Base-by-base conservation (phyloP, 2,113 vertebrate species). In the Promerops cafer region DNA sequence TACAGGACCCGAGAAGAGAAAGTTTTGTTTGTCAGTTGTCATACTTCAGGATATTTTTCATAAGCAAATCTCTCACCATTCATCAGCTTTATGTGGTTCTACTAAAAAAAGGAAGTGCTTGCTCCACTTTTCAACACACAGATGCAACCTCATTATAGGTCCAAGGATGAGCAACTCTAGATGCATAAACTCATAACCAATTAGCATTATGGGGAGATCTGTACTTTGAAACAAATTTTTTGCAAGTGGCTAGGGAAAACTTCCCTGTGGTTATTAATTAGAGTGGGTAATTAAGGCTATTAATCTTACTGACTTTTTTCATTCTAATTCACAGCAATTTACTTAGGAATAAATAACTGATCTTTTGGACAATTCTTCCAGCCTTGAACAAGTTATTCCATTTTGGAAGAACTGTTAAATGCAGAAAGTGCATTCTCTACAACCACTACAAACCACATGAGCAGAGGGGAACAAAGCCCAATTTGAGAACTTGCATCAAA, bases 131-230 rank as follows among this genome's bases (percentile, higher is more conserved):
- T 97, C 95, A 84, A 93, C 89, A 93, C 89, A 94, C 94, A 97
- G 97, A 97, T 95, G 96, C 76, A 96, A 89, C 40, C 96, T 98
- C 97, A 96, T 98, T 98, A 98, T 77, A 94, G 82, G 83, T 96
- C 82, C 94, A 95, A 95, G 84, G 53, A 98, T 97, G 96, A 98
- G 77, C 79, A 96, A 97, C 96, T 98, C 93, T 88, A 90, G 87
- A 97, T 95, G 92, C 77, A 95, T 92, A 95, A 96, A 97, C 96
- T 97, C 86, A 96, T 85, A 77, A 90, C 40, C 66, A 95, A 97
- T 97, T 97, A 95, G 93, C 68, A 91, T 96, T 94, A 94, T 22
- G 26, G 83, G 60, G 50, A 89, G 82, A 94, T 95, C 91, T 95
- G 56, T 90, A 90, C 50, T 93, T 78, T 75, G 47, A 86, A 96